A percentile compares a stretch with the other conserved stretches of the same genome.
Conservation (phyloP, 2,888 invertebrate genomes). For the Geotrupes spiniger region DNA sequence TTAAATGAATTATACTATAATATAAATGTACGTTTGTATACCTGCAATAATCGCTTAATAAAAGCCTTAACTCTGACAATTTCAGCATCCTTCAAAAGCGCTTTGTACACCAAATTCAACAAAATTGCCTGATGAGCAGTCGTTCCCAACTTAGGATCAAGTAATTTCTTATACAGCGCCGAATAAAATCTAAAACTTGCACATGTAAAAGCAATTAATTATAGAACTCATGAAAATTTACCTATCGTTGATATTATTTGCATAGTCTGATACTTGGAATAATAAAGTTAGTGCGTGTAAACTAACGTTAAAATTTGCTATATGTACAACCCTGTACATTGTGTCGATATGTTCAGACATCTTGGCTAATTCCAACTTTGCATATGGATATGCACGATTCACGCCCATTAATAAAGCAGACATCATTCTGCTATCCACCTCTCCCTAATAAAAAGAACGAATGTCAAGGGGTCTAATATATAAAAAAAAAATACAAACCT, state of each 20-base stretch:
- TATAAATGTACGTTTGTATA: too few species aligned
- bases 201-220: background rate
- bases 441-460: constrained; percentile 59
- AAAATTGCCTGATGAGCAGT: constrained; percentile 75
- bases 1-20: too few species aligned
- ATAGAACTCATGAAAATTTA: constrained; percentile 34
- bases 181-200: constrained; percentile 70
- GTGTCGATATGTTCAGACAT: constrained; percentile 68
- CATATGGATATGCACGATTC: constrained; percentile 81
- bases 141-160: constrained; percentile 69
- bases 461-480: too few species aligned
- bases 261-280: constrained; percentile 60
- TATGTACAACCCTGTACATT: constrained; percentile 77
- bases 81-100: constrained; percentile 76
- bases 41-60: constrained; percentile 78
- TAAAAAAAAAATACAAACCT: constrained; percentile 52
- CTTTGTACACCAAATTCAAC: constrained; percentile 82
- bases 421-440: constrained; percentile 81
- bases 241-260: constrained; percentile 57
- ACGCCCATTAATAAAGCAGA: constrained; percentile 78
- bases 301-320: constrained; percentile 70
- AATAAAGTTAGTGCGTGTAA: constrained; percentile 59
- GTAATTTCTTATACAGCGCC: constrained; percentile 83
- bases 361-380: constrained; percentile 60
- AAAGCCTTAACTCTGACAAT: constrained; percentile 74